Conservation (phyloP, 2,797 vertebrate genomes). For the Protosalanx chinensis region DNA sequence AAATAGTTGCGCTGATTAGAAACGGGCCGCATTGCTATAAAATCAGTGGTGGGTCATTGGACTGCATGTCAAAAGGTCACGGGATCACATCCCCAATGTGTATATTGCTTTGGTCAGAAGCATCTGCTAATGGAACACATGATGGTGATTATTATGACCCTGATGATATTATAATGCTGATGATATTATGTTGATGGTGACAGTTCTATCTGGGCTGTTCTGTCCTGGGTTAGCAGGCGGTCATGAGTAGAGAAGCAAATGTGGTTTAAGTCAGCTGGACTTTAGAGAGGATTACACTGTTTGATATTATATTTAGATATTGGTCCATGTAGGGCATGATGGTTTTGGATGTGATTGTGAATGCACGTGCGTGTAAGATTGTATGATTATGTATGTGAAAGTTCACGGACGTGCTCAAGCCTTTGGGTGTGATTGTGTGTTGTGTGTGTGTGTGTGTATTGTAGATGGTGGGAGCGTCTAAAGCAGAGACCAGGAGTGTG, state of each 20-base stretch:
- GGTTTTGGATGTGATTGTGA: neutral
- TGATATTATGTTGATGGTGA: too few species aligned
- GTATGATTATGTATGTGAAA: slow-evolving; percentile 10
- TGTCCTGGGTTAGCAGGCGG: neutral
- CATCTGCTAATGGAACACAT: too few species aligned
- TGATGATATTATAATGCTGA: too few species aligned
- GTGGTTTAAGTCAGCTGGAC: neutral
- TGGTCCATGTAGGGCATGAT: slow-evolving; percentile 3
- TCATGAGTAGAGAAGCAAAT: neutral
- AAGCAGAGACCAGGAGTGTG: slow-evolving; percentile 9
- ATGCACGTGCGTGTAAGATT: neutral
- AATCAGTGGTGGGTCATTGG: too few species aligned
- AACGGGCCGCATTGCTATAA: neutral
- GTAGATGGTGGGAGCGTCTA: neutral
- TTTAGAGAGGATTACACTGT: neutral
- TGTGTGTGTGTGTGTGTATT: slow-evolving; percentile 7
- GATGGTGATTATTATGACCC: too few species aligned
- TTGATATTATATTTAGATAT: neutral
- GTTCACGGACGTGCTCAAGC: neutral
- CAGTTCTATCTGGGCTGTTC: too few species aligned
- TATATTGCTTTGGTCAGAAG: too few species aligned
- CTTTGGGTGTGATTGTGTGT: neutral
- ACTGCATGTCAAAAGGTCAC: too few species aligned
- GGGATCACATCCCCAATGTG: too few species aligned
- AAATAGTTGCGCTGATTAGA: slow-evolving; percentile 11